Evolutionary conservation across 2,888 invertebrate species (phyloP).

Genomic region (Lycia hirtaria): DNA sequence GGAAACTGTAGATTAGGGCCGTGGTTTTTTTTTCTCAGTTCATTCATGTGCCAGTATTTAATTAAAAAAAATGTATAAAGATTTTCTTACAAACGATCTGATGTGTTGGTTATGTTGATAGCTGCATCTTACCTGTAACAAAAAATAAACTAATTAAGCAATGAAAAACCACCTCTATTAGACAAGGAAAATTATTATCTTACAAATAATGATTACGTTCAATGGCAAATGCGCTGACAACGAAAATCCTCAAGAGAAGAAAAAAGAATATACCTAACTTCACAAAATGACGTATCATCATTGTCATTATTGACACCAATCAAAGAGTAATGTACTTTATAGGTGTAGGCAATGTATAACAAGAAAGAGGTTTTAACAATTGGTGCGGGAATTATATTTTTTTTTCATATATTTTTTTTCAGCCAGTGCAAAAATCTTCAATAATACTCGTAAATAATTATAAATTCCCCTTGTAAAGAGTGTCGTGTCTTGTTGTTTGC

Average conservation of each 20-base stretch:
- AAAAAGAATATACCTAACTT: too few species aligned
- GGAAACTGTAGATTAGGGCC: slow-evolving; percentile 45
- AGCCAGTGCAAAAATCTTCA: not conserved
- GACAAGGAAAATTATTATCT: too few species aligned
- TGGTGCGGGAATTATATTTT: not conserved
- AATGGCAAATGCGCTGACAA: too few species aligned
- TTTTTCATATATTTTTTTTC: not conserved
- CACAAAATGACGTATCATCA: too few species aligned
- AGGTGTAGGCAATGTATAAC: too few species aligned
- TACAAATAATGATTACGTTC: too few species aligned
- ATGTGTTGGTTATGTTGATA: not conserved
- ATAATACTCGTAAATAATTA: slow-evolving; percentile 5
- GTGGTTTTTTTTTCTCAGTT: slow-evolving; percentile 5
- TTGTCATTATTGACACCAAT: too few species aligned
- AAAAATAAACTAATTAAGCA: not conserved
- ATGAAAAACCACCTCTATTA: too few species aligned
- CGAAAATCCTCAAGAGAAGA: too few species aligned
- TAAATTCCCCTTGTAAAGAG: not conserved
- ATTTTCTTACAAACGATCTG: not conserved
- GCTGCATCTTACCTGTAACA: slow-evolving; percentile 13
- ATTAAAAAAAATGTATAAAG: not conserved
- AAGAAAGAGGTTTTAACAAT: not conserved
- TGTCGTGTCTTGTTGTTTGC: slow-evolving; percentile 38
- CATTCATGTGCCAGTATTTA: not conserved
- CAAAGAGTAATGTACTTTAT: too few species aligned